Evolutionary conservation across 1,140 invertebrate genomes (phyloP), one percentile per base, ranked within the genome.

Genomic region (Paraescarpia echinospica): DNA sequence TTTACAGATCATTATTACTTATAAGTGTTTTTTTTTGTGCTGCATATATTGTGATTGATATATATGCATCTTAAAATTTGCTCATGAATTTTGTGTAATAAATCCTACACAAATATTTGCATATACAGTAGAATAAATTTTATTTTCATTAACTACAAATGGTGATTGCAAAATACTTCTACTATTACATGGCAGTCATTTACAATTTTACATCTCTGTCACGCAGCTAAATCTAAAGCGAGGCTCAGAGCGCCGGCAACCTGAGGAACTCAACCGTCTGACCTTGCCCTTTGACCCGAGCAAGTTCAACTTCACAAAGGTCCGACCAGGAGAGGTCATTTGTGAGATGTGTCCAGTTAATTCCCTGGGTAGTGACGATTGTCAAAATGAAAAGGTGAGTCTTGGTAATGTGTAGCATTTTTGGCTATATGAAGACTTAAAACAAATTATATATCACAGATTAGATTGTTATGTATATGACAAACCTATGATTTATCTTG

Each of bases 271-370:
- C 89, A 93, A 94, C 18, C 96, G 96, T 94, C 96, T 97, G 89
- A 95, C 95, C 33, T 96, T 97, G 94, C 96, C 96, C 34, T 98
- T 98, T 95, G 96, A 97, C 95, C 93, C 95, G 1, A 94, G 96
- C 59, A 94, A 96, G 92, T 98, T 98, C 94, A 97, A 98, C 96
- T 98, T 98, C 94, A 97, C 96, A 2, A 97, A 97, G 96, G 95
- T 97, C 92, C 94, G 96, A 33, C 34, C 95, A 33, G 94, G 96
- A 93, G 97, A 98, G 96, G 96, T 97, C 91, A 94, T 97, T 88
- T 96, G 97, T 93, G 90, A 92, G 91, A 8, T 48, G 91, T 35
- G 48, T 91, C 92, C n/a, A 92, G 88, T 91, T 5, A 33, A 34
- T 91, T 34, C 35, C 33, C 51, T 91, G 91, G 51, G 91, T n/a